phyloP scores from a whole-genome alignment of 2,797 vertebrate genomes.

The Mus minutoides region DNA sequence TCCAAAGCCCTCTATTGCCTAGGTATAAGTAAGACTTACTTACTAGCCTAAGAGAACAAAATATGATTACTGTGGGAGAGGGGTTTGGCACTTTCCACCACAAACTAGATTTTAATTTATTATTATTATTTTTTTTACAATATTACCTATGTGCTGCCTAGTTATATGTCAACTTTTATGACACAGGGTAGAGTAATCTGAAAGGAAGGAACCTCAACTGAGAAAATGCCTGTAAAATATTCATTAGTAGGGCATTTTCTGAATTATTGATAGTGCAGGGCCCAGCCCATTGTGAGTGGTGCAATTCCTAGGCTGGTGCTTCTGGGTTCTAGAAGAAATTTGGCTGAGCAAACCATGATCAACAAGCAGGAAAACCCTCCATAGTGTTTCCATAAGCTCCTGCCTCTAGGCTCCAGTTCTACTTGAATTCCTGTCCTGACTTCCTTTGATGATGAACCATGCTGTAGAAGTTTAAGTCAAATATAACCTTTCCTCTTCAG shows the following conservation, averaged over 20 bases:
- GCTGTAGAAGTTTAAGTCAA: neutral
- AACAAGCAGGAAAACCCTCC: neutral
- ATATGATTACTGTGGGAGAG: neutral
- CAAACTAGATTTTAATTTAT: neutral
- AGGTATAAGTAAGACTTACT: neutral
- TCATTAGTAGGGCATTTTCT: neutral
- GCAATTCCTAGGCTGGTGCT: neutral
- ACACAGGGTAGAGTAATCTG: neutral
- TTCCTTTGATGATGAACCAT: neutral
- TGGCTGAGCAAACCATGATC: neutral
- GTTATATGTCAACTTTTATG: neutral
- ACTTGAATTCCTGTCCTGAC: neutral
- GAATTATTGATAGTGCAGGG: neutral
- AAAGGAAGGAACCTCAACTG: neutral
- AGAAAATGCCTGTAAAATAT: neutral
- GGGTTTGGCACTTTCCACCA: neutral
- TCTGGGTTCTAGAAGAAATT: neutral
- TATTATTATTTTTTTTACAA: neutral
- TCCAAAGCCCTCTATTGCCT: neutral
- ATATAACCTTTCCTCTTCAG: neutral
- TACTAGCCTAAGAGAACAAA: neutral
- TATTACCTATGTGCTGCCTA: neutral
- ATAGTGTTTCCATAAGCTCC: neutral
- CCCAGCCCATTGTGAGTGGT: neutral
- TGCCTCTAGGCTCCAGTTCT: neutral